phyloP scores from a whole-genome alignment of 92 coral and sea anemone genomes.

The Parazoanthus darwini region DNA sequence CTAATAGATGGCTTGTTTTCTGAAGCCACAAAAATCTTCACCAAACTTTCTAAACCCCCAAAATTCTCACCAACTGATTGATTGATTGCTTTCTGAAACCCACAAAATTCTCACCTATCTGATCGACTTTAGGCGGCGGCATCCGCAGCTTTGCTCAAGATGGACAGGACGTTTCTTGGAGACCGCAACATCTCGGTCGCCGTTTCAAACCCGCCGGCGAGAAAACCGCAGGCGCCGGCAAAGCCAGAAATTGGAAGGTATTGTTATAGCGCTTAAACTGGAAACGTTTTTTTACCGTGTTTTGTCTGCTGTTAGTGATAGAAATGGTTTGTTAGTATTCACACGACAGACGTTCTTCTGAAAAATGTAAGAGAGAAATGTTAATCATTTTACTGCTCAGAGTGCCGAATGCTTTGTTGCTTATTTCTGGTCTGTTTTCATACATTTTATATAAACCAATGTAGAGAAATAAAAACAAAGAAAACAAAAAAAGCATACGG shows the following conservation, averaged over 20 bases:
- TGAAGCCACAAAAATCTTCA: background rate
- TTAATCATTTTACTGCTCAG: too few species aligned
- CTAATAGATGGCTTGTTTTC: background rate
- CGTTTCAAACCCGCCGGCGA: conserved; percentile 91
- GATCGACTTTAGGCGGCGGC: conserved; percentile 64
- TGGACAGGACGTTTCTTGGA: conserved; percentile 70
- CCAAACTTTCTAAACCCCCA: too few species aligned
- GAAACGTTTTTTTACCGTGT: too few species aligned
- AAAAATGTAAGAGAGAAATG: too few species aligned
- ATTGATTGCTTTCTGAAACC: background rate
- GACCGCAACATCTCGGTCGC: conserved; percentile 92
- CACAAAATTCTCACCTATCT: background rate
- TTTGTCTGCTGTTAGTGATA: too few species aligned
- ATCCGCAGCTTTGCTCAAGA: conserved; percentile 75
- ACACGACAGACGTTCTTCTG: too few species aligned
- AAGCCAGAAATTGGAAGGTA: conserved; percentile 69
- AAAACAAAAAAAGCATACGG: too few species aligned
- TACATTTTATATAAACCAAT: too few species aligned
- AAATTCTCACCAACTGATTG: background rate
- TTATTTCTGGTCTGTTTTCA: too few species aligned
- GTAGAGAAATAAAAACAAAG: too few species aligned
- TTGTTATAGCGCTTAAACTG: background rate
- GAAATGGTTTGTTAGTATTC: too few species aligned
- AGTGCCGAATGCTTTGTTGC: too few species aligned
- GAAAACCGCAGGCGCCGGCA: conserved; percentile 63